Evolutionary conservation across 2,797 vertebrate species (phyloP).

Genomic region (Pseudomugil gertrudae): DNA sequence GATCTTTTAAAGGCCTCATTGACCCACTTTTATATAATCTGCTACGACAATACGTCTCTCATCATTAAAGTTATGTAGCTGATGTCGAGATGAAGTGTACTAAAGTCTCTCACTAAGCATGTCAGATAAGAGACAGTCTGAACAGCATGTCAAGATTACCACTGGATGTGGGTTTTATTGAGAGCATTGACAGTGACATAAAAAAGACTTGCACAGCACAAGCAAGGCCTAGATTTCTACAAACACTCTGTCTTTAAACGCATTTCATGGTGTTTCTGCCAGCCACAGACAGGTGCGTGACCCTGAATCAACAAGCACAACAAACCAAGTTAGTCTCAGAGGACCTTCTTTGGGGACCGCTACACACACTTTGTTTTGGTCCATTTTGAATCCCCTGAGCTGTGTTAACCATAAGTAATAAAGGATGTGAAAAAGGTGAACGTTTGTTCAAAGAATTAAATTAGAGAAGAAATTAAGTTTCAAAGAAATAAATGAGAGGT

Average conservation of each 20-base stretch:
- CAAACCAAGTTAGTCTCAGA: slow-evolving; percentile 23
- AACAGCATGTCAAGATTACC: neutral
- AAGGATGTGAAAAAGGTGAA: slow-evolving; percentile 18
- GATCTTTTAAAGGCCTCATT: slow-evolving; percentile 9
- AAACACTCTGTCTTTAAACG: slow-evolving; percentile 23
- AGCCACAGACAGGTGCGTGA: slow-evolving; percentile 37
- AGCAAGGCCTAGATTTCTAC: slow-evolving; percentile 7
- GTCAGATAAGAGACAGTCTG: slow-evolving; percentile 8
- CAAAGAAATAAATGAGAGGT: no score
- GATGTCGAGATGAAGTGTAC: slow-evolving; percentile 14
- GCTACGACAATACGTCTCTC: slow-evolving; percentile 19
- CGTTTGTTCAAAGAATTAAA: neutral
- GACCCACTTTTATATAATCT: slow-evolving; percentile 28
- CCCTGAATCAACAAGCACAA: slow-evolving; percentile 35
- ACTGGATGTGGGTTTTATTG: neutral
- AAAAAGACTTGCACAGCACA: neutral
- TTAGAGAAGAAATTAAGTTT: neutral
- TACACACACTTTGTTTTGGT: slow-evolving; percentile 28
- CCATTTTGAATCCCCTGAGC: slow-evolving; percentile 38
- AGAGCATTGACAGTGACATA: slow-evolving; percentile 10
- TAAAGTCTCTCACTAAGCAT: slow-evolving; percentile 15
- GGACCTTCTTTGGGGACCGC: slow-evolving; percentile 26
- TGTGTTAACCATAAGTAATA: slow-evolving; percentile 39
- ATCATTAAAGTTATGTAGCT: slow-evolving; percentile 30
- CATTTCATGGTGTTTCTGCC: slow-evolving; percentile 39